phyloP scores from a whole-genome alignment of 2,797 vertebrate species.

The Amphiprion clarkii region DNA sequence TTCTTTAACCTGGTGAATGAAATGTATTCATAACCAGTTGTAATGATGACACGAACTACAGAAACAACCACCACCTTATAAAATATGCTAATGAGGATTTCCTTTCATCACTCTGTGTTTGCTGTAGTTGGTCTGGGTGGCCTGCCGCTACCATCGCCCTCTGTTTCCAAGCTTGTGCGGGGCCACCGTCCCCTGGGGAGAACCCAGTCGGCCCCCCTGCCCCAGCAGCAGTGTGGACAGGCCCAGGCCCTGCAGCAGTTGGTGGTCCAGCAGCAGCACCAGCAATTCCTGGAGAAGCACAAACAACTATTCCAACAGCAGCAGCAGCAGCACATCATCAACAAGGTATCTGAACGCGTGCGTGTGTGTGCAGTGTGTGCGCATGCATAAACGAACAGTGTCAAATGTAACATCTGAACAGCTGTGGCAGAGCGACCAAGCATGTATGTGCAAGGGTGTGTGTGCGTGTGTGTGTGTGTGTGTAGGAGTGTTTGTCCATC shows the following conservation, averaged over 20 bases:
- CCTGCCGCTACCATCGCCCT: conserved; percentile 91
- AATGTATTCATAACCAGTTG: too few relatives aligned
- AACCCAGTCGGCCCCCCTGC: conserved; percentile 97
- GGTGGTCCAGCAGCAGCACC: conserved; percentile 99
- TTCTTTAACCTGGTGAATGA: too few relatives aligned
- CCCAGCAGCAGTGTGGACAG: conserved; percentile 88
- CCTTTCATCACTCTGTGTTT: conserved; percentile 4
- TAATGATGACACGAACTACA: too few relatives aligned
- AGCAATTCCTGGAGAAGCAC: conserved; percentile 99
- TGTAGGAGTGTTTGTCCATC: conserved; percentile 11
- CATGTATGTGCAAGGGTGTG: neutral
- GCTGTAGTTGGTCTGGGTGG: conserved; percentile 86
- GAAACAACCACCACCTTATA: neutral
- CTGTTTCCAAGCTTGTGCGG: conserved; percentile 94
- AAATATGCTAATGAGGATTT: neutral
- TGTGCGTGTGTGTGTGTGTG: neutral
- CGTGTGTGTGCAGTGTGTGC: neutral
- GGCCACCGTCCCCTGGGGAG: conserved; percentile 95
- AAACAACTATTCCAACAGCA: conserved; percentile 99
- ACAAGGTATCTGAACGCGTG: conserved; percentile 86
- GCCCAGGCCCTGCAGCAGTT: conserved; percentile 95
- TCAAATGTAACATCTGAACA: conserved; percentile 21
- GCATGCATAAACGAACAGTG: neutral
- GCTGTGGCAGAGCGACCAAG: conserved; percentile 1
- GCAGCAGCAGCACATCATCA: conserved; percentile 94